Evolutionary conservation across 2,888 invertebrate species (phyloP).

Genomic region (Osmoderma eremita): DNA sequence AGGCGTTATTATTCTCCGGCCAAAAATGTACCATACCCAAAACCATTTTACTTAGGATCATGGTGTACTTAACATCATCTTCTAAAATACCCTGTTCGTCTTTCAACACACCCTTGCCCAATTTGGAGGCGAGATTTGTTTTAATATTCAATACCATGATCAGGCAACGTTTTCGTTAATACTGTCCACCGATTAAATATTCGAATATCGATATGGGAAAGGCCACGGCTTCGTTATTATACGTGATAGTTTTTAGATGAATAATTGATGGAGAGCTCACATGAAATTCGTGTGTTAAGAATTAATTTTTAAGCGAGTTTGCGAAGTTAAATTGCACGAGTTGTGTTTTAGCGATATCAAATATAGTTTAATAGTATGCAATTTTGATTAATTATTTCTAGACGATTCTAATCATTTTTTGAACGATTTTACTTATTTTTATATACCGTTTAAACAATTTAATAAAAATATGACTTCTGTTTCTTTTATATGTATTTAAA

Average conservation of each 20-base stretch:
- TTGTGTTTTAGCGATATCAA: too few relatives aligned
- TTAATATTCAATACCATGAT: too few relatives aligned
- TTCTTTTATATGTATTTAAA: too few relatives aligned
- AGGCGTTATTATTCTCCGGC: slow-evolving; percentile 18
- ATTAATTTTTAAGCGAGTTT: slow-evolving; percentile 11
- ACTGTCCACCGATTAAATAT: neutral
- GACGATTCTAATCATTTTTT: too few relatives aligned
- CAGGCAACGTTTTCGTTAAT: too few relatives aligned
- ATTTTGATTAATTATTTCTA: neutral
- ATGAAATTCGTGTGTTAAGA: neutral
- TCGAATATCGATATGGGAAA: too few relatives aligned
- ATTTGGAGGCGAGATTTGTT: too few relatives aligned
- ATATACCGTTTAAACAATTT: too few relatives aligned
- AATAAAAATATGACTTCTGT: too few relatives aligned
- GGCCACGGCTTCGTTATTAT: neutral
- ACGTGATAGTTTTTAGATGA: neutral
- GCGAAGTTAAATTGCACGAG: slow-evolving; percentile 10
- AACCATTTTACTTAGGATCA: slow-evolving; percentile 16
- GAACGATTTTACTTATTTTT: neutral
- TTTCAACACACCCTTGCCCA: neutral
- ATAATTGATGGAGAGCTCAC: slow-evolving; percentile 3
- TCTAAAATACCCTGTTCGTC: neutral
- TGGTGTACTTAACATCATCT: slow-evolving; percentile 5
- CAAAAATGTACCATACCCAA: slow-evolving; percentile 30
- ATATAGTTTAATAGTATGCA: neutral